Evolutionary conservation across 37 sponge, comb jelly and placozoan genomes (phyloP).

Genomic region (Ianthella basta): DNA sequence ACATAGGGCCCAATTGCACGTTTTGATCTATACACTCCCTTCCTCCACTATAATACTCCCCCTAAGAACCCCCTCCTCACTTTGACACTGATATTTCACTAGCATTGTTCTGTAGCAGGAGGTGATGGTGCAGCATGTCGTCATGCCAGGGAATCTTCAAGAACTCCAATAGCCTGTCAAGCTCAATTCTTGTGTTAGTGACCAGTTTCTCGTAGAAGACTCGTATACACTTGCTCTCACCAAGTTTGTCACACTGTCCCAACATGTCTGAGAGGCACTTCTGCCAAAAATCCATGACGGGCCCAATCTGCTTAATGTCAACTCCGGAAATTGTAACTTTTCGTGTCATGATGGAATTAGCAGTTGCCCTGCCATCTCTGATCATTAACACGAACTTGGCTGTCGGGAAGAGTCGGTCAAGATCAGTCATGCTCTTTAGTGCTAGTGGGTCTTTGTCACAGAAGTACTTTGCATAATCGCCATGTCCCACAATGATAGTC

Average conservation of each 20-base stretch:
- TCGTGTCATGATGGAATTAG: constrained; percentile 83
- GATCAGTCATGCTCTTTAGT: constrained; percentile 57
- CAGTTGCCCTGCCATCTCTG: constrained; percentile 88
- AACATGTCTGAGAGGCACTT: constrained; percentile 60
- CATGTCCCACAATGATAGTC: constrained; percentile 71
- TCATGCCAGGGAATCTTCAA: constrained; percentile 75
- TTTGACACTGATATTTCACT: constrained; percentile 69
- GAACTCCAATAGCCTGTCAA: constrained; percentile 65
- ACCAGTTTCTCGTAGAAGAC: constrained; percentile 88
- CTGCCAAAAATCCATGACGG: constrained; percentile 86
- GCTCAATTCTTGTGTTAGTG: constrained; percentile 44
- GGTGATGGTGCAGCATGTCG: constrained; percentile 77
- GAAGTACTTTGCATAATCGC: constrained; percentile 51
- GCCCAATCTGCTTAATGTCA: constrained; percentile 54
- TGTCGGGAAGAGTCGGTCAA: constrained; percentile 70
- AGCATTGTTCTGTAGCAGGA: constrained; percentile 49
- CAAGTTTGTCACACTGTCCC: constrained; percentile 36
- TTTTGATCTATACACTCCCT: too few relatives aligned
- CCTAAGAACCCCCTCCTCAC: constrained; percentile 59
- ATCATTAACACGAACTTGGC: constrained; percentile 84
- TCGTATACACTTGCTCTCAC: constrained; percentile 38
- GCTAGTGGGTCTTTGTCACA: constrained; percentile 94
- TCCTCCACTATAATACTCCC: background rate
- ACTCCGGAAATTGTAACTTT: constrained; percentile 86
- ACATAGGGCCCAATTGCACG: too few relatives aligned